Conservation (phyloP, 1,140 invertebrate species). For the Pseudachorutes palmiensis region DNA sequence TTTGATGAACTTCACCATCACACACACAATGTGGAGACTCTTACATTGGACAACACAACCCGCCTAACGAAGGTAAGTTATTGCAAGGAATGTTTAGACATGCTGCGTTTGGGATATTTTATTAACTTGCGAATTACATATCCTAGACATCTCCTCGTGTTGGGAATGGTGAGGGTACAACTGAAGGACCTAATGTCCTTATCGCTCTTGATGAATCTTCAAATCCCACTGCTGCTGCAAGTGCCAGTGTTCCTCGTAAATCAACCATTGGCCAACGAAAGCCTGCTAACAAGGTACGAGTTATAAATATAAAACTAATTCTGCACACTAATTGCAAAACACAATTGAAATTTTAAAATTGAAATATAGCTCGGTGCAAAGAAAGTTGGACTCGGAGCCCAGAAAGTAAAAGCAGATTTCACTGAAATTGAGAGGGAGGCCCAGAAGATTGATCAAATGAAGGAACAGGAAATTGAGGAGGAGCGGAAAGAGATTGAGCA, state of each 20-base stretch:
- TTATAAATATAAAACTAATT: too few relatives aligned
- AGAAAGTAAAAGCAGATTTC: conserved; percentile 88
- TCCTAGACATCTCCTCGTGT: not conserved
- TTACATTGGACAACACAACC: conserved; percentile 23
- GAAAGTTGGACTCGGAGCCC: conserved; percentile 88
- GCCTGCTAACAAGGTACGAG: conserved; percentile 50
- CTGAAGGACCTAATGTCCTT: conserved; percentile 48
- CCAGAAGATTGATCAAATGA: conserved; percentile 66
- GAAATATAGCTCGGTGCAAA: conserved; percentile 61
- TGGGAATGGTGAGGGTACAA: not conserved
- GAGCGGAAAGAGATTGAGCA: conserved; percentile 40
- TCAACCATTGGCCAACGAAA: conserved; percentile 63
- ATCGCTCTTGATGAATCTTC: conserved; percentile 44
- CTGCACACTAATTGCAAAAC: too few relatives aligned
- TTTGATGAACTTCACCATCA: conserved; percentile 54
- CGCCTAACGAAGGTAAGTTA: conserved; percentile 26
- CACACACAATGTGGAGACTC: conserved; percentile 1
- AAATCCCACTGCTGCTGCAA: too few relatives aligned
- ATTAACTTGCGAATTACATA: too few relatives aligned
- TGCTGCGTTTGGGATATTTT: too few relatives aligned
- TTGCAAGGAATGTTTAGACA: too few relatives aligned
- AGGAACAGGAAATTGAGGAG: conserved; percentile 48
- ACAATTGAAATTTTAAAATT: too few relatives aligned
- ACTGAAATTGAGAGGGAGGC: conserved; percentile 89
- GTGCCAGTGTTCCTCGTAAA: conserved; percentile 51